Evolutionary conservation across 2,113 vertebrate genomes (phyloP).

Genomic region (Raja brachyura): DNA sequence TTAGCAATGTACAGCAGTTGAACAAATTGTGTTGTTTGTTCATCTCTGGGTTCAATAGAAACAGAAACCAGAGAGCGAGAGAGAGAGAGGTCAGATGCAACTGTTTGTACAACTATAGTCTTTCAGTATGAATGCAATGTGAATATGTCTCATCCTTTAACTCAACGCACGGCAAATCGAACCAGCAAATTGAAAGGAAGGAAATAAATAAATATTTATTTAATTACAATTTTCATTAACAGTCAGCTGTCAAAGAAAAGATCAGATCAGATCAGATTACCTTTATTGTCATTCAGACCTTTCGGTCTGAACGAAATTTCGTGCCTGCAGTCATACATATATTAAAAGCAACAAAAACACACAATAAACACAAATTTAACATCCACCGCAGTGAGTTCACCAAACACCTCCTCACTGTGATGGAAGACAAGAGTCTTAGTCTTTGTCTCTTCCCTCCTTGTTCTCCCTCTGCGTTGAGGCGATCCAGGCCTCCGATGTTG

Average conservation of each 20-base stretch:
- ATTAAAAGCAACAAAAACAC: no score
- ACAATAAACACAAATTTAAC: no score
- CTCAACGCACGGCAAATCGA: background rate
- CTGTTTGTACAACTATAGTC: background rate
- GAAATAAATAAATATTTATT: background rate
- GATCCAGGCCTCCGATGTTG: no score
- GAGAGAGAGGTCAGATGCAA: background rate
- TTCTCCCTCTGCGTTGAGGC: no score
- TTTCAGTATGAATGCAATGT: background rate
- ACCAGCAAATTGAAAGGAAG: background rate
- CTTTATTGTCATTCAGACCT: no score
- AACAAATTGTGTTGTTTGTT: background rate
- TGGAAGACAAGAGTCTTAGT: no score
- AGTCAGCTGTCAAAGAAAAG: background rate
- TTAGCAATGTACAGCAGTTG: background rate
- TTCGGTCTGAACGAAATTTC: no score
- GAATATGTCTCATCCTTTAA: background rate
- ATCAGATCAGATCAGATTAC: no score
- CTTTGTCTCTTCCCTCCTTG: no score
- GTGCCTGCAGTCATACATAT: no score
- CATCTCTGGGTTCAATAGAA: slow-evolving; percentile 11
- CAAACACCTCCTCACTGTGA: no score
- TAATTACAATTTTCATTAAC: background rate
- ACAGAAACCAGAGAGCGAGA: background rate
- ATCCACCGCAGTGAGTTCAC: no score